These are phyloP conservation scores for Sycon ciliatum DNA, from an alignment of 37 sponge, comb jelly and placozoan genomes.

Conservation along the genomic window DNA sequence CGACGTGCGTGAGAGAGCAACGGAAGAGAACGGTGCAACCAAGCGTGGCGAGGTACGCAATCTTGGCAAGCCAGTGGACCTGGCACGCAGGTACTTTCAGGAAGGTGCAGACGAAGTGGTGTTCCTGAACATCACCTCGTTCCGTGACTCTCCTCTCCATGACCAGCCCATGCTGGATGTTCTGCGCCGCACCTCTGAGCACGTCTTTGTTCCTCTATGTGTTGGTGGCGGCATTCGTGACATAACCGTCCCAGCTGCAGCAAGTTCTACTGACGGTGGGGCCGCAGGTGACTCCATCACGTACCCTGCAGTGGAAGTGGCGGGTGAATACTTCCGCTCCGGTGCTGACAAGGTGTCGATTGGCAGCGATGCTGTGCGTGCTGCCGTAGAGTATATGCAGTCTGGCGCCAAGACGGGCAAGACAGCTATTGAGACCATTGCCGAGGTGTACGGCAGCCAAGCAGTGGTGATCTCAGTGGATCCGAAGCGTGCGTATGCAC, in stretches of 20 bases:
- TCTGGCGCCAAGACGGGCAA: conserved; percentile 5
- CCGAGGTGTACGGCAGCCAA: not conserved
- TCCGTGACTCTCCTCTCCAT: not conserved
- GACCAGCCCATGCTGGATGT: conserved; percentile 12
- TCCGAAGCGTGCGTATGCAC: conserved; percentile 13
- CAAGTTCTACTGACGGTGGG: not conserved
- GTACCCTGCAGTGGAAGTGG: not conserved
- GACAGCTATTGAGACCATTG: conserved; percentile 8
- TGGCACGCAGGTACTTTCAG: not conserved
- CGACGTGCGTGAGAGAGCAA: conserved; percentile 2
- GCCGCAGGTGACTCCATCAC: not conserved
- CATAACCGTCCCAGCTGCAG: not conserved
- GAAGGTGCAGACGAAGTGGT: conserved; percentile 21
- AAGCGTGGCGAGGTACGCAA: not conserved
- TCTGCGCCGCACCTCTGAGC: not conserved
- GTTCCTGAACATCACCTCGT: conserved; percentile 10
- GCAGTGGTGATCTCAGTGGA: conserved; percentile 9
- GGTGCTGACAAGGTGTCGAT: conserved; percentile 20
- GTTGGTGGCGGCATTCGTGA: conserved; percentile 21
- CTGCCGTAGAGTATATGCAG: not conserved
- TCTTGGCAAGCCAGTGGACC: conserved; percentile 15
- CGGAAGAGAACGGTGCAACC: too few relatives aligned
- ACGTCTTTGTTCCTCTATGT: conserved; percentile 14
- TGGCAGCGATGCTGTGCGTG: conserved; percentile 5
- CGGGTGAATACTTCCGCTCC: not conserved